Base-by-base conservation (phyloP, 2,888 invertebrate species). In the Ichneumon xanthorius region DNA sequence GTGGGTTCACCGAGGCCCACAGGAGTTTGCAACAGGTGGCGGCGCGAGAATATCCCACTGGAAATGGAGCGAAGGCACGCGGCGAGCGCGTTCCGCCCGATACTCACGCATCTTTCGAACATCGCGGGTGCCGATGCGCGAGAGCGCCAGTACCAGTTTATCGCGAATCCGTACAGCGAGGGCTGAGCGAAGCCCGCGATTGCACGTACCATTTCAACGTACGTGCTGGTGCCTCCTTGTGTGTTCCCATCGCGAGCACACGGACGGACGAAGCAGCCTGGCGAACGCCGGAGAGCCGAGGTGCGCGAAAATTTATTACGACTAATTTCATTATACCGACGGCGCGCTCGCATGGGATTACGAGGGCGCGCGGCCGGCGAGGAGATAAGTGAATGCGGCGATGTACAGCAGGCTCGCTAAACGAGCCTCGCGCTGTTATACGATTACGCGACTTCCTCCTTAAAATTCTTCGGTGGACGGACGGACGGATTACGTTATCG, bases 1-100 rank as follows among this genome's bases (percentile, higher is more conserved):
- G 88, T 84, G 84, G 87, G 85, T 79, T 82, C 68, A 61, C 67
- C 58, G 84, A 68, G 84, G 73, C 55, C 80, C 78, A 33, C 67
- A 55, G 6, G 33, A 19, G 14, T 68, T 40, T 33, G 84, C 82
- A 85, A 85, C 84, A 85, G 84, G 84, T 85, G 82, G 81, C 71
- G 71, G 77, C 71, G 77, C 65, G 82, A 68, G 48, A 55, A 70
- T 80, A 58, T 48, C 72, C 65, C 63, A 37, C 67, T 68, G 75
- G 50, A 75, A 80, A 75, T 73, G 75, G 73, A 83, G 67, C 67
- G 72, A 67, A 71, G 71, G 71, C 80, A 80, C 80, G 80, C 72
- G 72, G 79, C 53, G 37, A 71, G 48, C 19, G 79, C 79, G 63
- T 50, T 45, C 50, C 71, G 63, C 16, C 37, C 65, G 79, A 63